A percentile compares a stretch with the other conserved stretches of the same genome.
phyloP scores from a whole-genome alignment of 2,888 invertebrate species.

The Microplitis deprimator region DNA sequence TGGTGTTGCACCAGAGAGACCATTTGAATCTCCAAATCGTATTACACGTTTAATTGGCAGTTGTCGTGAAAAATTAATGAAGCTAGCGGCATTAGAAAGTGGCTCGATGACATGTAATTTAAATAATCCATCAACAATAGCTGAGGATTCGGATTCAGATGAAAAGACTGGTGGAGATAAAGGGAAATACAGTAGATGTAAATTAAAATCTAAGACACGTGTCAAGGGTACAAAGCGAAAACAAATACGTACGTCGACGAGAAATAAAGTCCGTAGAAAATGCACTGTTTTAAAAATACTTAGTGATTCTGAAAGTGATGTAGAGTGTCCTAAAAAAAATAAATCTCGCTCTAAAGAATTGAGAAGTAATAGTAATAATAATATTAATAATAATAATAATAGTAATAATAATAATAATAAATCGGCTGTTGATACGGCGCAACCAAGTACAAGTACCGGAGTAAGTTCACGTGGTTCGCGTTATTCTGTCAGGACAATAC shows the following conservation, averaged over 20 bases:
- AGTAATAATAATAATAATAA: slow-evolving; percentile 54
- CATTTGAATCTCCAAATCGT: slow-evolving; percentile 76
- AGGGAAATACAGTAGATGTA: slow-evolving; percentile 44
- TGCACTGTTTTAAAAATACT: slow-evolving; percentile 54
- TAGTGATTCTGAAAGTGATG: slow-evolving; percentile 46
- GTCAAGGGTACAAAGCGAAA: slow-evolving; percentile 62
- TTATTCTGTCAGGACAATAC: slow-evolving; percentile 43
- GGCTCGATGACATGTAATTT: slow-evolving; percentile 39
- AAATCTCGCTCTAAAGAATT: slow-evolving; percentile 49
- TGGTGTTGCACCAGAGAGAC: slow-evolving; percentile 59
- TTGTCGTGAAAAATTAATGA: slow-evolving; percentile 78
- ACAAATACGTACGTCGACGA: slow-evolving; percentile 50
- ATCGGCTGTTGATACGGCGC: slow-evolving; percentile 59
- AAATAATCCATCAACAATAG: slow-evolving; percentile 22
- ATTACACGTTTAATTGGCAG: slow-evolving; percentile 83
- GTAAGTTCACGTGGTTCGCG: slow-evolving; percentile 61
- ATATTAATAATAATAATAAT: slow-evolving; percentile 52
- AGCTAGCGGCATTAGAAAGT: slow-evolving; percentile 72
- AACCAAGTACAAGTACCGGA: slow-evolving; percentile 68
- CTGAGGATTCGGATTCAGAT: slow-evolving; percentile 38
- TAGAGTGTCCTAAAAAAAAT: slow-evolving; percentile 28
- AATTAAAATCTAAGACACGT: slow-evolving; percentile 60
- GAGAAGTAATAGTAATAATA: slow-evolving; percentile 53
- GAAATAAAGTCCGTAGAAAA: slow-evolving; percentile 57
- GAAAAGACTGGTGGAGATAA: slow-evolving; percentile 35